Base-by-base conservation (phyloP, 2,113 vertebrate species). In the Siniperca knerii region DNA sequence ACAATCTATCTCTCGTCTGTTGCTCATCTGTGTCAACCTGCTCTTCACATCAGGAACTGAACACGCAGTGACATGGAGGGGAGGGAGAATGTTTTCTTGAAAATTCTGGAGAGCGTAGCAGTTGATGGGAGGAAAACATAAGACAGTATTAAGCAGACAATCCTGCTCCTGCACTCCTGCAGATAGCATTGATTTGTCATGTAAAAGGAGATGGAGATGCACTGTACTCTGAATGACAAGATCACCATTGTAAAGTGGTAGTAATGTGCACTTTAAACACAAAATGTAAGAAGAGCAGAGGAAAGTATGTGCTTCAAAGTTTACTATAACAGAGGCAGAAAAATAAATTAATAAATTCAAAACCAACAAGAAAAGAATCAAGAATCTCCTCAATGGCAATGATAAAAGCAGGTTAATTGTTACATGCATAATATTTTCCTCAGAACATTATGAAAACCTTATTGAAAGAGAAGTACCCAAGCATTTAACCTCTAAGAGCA, bases 21-120 rank as follows among this genome's bases (percentile, higher is more conserved):
- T 90, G 83, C 86, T 86, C 86, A 75, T 90, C 87, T 87, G 75
- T 86, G 89, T 92, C 92, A 92, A 89, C 81, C 88, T 87, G 86
- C 69, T 81, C 82, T 73, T 90, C 86, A 77, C 90, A 85, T 83
- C 83, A 83, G 87, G 82, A 85, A 42, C 52, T 64, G 82, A 91
- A 84, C 87, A 75, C 11, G 72, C 73, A 6, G 70, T 23, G 84
- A 77, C 83, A 68, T 21, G 71, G 78, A 88, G 20, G 66, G 77
- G 74, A 89, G 71, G 75, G 86, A 81, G 84, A 83, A 75, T 40
- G 72, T 81, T 87, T 89, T 79, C 87, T 77, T 85, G 84, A 81
- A 88, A 87, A 87, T 83, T 87, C 75, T 72, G 65, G 64, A 77
- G 81, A 82, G 81, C 50, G 15, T 87, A 87, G 90, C 83, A 81